A percentile compares a stretch with the other conserved stretches of the same genome.
phyloP scores from a whole-genome alignment of 2,113 vertebrate species.

The Proterorhinus semilunaris region DNA sequence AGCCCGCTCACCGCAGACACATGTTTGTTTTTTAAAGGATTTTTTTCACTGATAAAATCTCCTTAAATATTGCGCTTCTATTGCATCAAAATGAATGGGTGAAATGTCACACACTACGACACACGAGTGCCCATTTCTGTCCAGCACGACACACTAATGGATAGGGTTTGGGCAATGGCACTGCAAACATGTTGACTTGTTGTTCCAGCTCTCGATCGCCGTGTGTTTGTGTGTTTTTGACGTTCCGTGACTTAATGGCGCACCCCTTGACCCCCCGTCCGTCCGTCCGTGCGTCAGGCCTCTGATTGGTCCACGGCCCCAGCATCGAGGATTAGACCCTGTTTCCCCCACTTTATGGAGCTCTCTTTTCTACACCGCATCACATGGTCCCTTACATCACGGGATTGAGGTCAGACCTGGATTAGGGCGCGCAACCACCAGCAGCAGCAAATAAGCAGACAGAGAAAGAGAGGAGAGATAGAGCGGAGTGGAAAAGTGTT shows the following conservation, averaged over 20 bases:
- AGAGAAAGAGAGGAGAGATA: conserved; percentile 61
- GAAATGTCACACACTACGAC: too few relatives aligned
- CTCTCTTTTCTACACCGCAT: conserved; percentile 39
- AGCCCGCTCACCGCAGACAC: too few relatives aligned
- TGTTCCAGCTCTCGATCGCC: conserved; percentile 32
- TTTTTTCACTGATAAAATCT: too few relatives aligned
- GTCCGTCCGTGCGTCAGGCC: conserved; percentile 30
- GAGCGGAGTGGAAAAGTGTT: conserved; percentile 61
- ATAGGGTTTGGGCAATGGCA: conserved; percentile 38
- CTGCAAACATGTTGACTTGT: conserved; percentile 72
- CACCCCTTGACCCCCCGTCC: conserved; percentile 40
- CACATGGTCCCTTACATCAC: conserved; percentile 75
- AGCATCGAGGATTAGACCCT: conserved; percentile 60
- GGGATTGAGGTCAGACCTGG: conserved; percentile 74
- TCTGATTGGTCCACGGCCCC: conserved; percentile 62
- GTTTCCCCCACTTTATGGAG: conserved; percentile 58
- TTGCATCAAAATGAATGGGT: too few relatives aligned
- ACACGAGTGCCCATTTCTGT: not conserved
- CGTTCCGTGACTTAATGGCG: conserved; percentile 60
- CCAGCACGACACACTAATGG: conserved; percentile 5
- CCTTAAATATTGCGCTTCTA: too few relatives aligned
- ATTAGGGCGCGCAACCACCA: conserved; percentile 67
- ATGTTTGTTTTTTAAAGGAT: too few relatives aligned
- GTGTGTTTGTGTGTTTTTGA: conserved; percentile 27
- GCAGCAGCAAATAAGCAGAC: conserved; percentile 22